phyloP scores from a whole-genome alignment of 1,140 invertebrate species.

The Apis cerana region DNA sequence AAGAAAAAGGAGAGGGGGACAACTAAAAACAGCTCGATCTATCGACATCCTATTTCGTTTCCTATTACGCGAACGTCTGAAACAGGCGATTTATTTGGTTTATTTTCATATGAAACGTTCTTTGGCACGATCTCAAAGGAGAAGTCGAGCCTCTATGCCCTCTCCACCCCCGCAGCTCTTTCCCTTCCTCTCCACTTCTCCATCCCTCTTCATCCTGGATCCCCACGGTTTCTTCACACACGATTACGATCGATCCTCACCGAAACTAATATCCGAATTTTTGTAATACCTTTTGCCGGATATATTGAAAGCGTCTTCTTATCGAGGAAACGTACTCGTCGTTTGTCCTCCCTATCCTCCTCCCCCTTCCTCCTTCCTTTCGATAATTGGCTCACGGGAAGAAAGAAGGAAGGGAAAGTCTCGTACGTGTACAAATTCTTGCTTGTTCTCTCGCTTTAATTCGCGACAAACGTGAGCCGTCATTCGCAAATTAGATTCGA shows the following conservation, averaged over 20 bases:
- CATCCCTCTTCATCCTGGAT: background rate
- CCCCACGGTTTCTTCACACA: slow-evolving; percentile 60
- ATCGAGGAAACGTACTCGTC: background rate
- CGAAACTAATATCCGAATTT: slow-evolving; percentile 76
- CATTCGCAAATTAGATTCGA: slow-evolving; percentile 10
- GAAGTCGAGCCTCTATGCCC: slow-evolving; percentile 33
- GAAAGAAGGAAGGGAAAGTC: background rate
- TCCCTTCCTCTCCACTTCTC: background rate
- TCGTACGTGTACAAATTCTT: background rate
- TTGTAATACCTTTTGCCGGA: slow-evolving; percentile 73
- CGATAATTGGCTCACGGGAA: background rate
- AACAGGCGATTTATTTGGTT: slow-evolving; percentile 74
- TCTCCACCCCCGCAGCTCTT: slow-evolving; percentile 24
- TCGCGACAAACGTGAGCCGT: slow-evolving; percentile 26
- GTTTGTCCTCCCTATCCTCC: background rate
- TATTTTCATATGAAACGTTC: slow-evolving; percentile 75
- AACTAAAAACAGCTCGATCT: slow-evolving; percentile 65
- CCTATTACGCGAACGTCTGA: slow-evolving; percentile 76
- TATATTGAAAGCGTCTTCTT: slow-evolving; percentile 70
- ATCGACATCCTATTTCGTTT: slow-evolving; percentile 78
- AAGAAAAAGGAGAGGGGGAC: background rate
- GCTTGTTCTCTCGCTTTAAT: background rate
- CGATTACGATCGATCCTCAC: slow-evolving; percentile 71
- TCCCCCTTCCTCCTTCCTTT: slow-evolving; percentile 6
- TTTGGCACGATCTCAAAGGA: slow-evolving; percentile 76